Conservation (phyloP, 1,140 invertebrate species). For the Ceratina australensis region DNA sequence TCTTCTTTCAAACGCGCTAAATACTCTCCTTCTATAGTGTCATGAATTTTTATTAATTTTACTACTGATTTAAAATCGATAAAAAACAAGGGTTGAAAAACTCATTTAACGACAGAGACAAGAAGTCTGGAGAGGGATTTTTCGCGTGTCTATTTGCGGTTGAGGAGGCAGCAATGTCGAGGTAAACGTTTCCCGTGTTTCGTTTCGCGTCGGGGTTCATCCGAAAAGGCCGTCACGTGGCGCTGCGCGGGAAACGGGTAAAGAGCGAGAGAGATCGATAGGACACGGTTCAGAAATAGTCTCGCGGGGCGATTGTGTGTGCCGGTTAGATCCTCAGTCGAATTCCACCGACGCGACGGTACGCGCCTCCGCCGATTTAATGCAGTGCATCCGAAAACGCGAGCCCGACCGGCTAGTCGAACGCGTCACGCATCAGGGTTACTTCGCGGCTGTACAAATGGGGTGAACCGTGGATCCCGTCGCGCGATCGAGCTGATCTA, state of each 20-base stretch:
- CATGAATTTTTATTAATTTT: too few species aligned
- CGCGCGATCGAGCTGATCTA: background rate
- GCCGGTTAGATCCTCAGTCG: conserved; percentile 41
- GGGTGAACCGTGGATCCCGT: conserved; percentile 3
- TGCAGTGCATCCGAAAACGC: conserved; percentile 29
- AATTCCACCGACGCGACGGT: conserved; percentile 47
- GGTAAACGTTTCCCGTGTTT: conserved; percentile 34
- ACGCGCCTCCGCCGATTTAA: conserved; percentile 41
- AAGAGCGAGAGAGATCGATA: conserved; percentile 35
- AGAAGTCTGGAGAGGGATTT: background rate
- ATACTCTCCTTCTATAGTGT: too few species aligned
- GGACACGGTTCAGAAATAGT: conserved; percentile 46
- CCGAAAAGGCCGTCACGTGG: background rate
- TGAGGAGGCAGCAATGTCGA: conserved; percentile 32
- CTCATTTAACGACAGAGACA: too few species aligned
- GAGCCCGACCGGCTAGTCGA: conserved; percentile 24
- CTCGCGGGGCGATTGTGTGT: conserved; percentile 35
- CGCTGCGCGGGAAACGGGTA: conserved; percentile 6
- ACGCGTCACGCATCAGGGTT: background rate
- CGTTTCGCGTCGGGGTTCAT: conserved; percentile 28
- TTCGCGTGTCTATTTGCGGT: conserved; percentile 12
- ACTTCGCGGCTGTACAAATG: background rate
- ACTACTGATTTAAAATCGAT: too few species aligned
- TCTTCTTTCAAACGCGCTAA: too few species aligned
- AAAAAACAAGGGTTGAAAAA: background rate